Conservation (phyloP, 2,797 vertebrate species). For the Onychomys torridus region DNA sequence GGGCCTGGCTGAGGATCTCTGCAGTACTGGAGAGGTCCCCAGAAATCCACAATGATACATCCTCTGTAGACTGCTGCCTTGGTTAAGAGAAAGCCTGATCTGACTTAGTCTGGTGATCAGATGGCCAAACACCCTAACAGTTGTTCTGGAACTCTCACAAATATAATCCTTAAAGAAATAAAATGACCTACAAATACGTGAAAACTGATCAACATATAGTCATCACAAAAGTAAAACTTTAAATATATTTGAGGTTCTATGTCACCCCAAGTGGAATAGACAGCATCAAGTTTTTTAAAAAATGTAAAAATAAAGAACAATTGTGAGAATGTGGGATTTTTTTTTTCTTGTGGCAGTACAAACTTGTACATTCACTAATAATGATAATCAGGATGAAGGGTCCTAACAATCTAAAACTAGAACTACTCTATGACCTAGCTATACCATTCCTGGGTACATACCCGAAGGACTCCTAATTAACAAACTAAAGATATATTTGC, state of each 20-base stretch:
- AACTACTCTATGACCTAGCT: neutral
- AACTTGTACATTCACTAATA: neutral
- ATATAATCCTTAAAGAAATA: neutral
- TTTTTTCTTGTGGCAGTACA: neutral
- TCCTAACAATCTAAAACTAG: neutral
- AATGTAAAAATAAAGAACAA: neutral
- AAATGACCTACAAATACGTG: neutral
- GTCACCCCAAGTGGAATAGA: neutral
- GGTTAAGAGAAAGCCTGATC: no score
- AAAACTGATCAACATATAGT: neutral
- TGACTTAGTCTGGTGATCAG: no score
- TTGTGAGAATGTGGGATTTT: neutral
- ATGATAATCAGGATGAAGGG: neutral
- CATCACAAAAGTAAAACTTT: neutral
- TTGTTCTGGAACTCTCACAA: no score
- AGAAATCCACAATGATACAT: no score
- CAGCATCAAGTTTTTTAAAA: neutral
- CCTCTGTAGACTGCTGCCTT: no score
- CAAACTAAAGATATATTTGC: neutral
- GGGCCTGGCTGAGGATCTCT: no score
- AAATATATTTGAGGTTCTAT: neutral
- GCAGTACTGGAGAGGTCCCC: no score
- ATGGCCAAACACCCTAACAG: no score
- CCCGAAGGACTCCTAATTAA: neutral
- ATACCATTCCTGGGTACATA: neutral